These are phyloP conservation scores for Ochotona curzoniae DNA, from an alignment of 2,113 vertebrate species.

Conservation along the genomic window DNA sequence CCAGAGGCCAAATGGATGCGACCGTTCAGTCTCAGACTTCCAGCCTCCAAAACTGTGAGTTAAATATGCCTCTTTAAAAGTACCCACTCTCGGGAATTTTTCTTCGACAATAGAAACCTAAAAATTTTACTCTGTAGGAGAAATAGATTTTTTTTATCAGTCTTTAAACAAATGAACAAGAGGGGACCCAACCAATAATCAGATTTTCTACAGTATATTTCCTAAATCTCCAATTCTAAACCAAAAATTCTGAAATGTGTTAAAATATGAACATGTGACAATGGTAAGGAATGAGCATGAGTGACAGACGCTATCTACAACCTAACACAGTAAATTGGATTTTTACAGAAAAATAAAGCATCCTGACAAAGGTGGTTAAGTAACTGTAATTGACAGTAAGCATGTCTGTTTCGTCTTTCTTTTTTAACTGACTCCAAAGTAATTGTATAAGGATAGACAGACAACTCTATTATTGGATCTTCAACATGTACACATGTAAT, in stretches of 20 bases:
- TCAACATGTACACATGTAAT: not conserved
- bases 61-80: not conserved
- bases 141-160: not conserved
- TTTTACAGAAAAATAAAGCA: not conserved
- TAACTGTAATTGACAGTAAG: not conserved
- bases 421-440: not conserved
- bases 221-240: constrained; percentile 2
- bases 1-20: not conserved
- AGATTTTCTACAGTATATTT: not conserved
- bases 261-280: not conserved
- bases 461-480: not conserved
- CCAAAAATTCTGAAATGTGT: not conserved
- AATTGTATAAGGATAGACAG: not conserved
- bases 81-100: not conserved
- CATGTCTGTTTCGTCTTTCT: not conserved
- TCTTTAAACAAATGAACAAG: constrained; percentile 1
- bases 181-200: not conserved
- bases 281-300: not conserved
- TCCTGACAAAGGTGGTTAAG: not conserved
- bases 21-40: not conserved
- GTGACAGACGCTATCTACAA: not conserved
- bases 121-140: not conserved
- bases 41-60: not conserved
- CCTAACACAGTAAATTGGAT: not conserved
- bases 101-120: not conserved